Conservation (phyloP, 2,797 vertebrate species). For the Chiloscyllium punctatum region DNA sequence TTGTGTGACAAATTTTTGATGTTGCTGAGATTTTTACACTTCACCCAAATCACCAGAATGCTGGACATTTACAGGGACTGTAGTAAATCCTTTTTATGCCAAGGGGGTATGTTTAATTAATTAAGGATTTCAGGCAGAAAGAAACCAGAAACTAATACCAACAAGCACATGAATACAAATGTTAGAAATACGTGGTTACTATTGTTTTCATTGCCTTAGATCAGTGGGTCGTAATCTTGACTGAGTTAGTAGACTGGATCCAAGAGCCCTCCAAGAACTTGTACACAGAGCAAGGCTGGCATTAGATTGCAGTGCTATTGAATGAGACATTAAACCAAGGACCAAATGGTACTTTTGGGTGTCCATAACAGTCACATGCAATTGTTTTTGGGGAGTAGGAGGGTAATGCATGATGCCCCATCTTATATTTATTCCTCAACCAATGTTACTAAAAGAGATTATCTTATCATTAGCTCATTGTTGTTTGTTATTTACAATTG, state of each 20-base stretch:
- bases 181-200: not conserved
- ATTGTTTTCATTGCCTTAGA: not conserved
- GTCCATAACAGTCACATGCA: not conserved
- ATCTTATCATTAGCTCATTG: not conserved
- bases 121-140: not conserved
- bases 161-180: not conserved
- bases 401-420: not conserved
- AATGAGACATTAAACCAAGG: not conserved
- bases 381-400: not conserved
- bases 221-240: not conserved
- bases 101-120: conserved; percentile 10
- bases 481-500: not conserved
- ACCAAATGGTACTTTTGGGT: not conserved
- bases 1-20: not conserved
- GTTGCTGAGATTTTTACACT: not conserved
- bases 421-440: not conserved
- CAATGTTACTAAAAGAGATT: not conserved
- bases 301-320: not conserved
- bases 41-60: not conserved
- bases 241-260: not conserved
- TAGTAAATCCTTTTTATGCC: not conserved
- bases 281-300: not conserved
- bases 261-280: not conserved
- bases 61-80: not conserved
- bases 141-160: not conserved